Percentiles rank a stretch among this genome's conserved stretches.
These are phyloP conservation scores for Sarotherodon lohbergeri DNA, from an alignment of 2,113 vertebrate genomes.

Conservation along the genomic window DNA sequence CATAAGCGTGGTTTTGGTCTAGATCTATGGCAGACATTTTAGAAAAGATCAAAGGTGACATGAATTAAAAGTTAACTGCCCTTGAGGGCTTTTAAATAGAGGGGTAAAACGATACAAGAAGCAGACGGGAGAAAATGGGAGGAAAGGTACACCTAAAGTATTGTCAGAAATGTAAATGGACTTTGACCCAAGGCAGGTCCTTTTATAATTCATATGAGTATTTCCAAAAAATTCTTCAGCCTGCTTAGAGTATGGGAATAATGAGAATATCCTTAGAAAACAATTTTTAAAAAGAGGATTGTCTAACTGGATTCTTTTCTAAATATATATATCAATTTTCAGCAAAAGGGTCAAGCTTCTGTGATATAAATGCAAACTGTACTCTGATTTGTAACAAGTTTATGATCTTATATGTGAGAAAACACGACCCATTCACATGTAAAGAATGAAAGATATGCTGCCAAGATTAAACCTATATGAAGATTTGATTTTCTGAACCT, in stretches of 20 bases:
- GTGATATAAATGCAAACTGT: neutral
- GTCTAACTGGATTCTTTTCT: neutral
- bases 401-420: neutral
- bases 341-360: neutral
- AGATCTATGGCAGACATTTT: constrained; percentile 45
- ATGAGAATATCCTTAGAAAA: neutral
- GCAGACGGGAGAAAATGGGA: neutral
- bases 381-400: neutral
- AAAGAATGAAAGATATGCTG: neutral
- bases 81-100: constrained; percentile 56
- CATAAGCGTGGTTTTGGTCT: neutral
- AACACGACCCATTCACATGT: neutral
- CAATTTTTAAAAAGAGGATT: neutral
- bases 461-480: neutral
- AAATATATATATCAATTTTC: neutral
- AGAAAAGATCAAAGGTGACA: constrained; percentile 61
- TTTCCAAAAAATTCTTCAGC: neutral
- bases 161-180: neutral
- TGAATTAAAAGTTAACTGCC: constrained; percentile 69
- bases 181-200: neutral
- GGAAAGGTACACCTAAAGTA: neutral
- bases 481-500: neutral
- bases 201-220: no score
- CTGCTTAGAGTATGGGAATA: neutral
- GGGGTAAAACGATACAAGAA: constrained; percentile 20